A percentile compares a stretch with the other conserved stretches of the same genome.
Evolutionary conservation across 2,797 vertebrate genomes (phyloP).

Genomic region (Pangasius djambal): DNA sequence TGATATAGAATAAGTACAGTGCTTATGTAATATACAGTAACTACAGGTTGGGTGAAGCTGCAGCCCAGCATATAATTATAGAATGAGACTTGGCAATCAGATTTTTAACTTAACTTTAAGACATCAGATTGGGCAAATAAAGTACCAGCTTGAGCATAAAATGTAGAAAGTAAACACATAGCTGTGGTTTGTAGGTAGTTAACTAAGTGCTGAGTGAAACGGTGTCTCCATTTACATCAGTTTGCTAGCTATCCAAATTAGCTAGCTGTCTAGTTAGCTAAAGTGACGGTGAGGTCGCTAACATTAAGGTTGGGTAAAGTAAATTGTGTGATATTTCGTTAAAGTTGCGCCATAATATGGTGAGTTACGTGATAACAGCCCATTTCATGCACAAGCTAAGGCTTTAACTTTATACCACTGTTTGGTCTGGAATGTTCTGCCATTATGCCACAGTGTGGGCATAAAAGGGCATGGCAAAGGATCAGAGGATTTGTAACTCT

Average conservation of each 20-base stretch:
- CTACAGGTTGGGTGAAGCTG: neutral
- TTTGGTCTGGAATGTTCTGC: neutral
- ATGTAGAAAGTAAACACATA: neutral
- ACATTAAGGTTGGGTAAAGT: neutral
- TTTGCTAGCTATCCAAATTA: neutral
- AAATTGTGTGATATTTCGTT: neutral
- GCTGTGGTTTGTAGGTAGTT: neutral
- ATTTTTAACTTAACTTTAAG: too few species aligned
- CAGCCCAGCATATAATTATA: neutral
- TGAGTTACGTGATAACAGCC: neutral
- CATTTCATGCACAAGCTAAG: neutral
- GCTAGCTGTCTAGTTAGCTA: neutral
- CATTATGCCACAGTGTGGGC: neutral
- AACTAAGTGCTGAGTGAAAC: neutral
- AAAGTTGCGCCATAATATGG: neutral
- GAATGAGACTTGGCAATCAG: neutral
- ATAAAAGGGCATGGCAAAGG: neutral
- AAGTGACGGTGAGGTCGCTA: neutral
- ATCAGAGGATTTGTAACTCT: neutral
- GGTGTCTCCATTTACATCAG: neutral
- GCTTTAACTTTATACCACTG: neutral
- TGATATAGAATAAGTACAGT: neutral
- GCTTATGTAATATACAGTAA: neutral
- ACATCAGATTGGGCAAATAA: neutral
- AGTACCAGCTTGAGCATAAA: neutral